Base-by-base conservation (phyloP, 2,113 vertebrate genomes). In the Microtus richardsoni region DNA sequence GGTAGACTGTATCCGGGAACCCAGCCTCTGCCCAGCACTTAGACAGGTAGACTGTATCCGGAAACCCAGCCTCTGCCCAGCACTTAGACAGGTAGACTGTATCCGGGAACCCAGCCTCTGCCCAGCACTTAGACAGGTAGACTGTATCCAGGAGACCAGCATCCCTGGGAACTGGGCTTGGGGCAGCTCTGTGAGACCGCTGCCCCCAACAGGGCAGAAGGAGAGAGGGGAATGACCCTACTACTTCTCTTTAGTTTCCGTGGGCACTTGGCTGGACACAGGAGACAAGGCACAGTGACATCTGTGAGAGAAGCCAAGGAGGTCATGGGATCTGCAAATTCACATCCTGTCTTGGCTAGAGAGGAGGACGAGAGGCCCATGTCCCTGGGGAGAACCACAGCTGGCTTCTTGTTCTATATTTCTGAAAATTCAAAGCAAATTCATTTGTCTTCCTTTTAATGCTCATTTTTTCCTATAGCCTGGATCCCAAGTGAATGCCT, bases 381-480 rank as follows among this genome's bases (percentile, higher is more conserved):
- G 49, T 86, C 78, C 68, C 41, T 44, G 21, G 47, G 11, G 75
- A 86, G 78, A 91, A 16, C 36, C 44, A 33, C n/a, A 90, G 68
- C 41, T 73, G 66, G 93, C 36, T 95, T 92, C 70, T 89, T 64
- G 8, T n/a, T 77, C 12, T 44, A 13, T 70, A 62, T 30, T 75
- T 94, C 7, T 73, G 17, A 89, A 96, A 62, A 83, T 91, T 41
- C 41, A 54, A 60, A 89, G 26, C 70, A 83, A 96, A 71, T 7
- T 41, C 70, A 52, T 62, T 80, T 96, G 66, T 80, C 88, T 96
- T 94, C 84, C 96, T 83, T 89, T 86, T 33, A 71, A 89, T 52
- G 91, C 17, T 66, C 11, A 13, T 94, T 94, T 94, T 95, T 84
- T 95, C 94, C 96, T 75, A n/a, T 62, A 96, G 88, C 86, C 95